phyloP scores from a whole-genome alignment of 2,888 invertebrate genomes.

The Pseudococcus jackbeardsleyi region DNA sequence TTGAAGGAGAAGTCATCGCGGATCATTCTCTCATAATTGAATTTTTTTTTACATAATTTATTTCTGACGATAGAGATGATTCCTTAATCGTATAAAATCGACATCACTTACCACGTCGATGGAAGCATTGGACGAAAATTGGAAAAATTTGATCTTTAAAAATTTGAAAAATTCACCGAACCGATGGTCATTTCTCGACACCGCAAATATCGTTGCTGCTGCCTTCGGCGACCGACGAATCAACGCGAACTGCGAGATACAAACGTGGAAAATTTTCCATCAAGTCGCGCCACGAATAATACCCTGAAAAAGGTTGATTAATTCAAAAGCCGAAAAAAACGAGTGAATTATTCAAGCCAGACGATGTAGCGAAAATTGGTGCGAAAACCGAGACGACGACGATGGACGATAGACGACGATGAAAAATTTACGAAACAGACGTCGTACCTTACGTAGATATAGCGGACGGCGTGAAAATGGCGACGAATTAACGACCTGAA shows the following conservation, averaged over 20 bases:
- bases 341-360: neutral
- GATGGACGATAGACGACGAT: neutral
- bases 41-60: no score
- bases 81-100: neutral
- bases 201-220: neutral
- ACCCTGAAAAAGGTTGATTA: neutral
- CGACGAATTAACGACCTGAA: neutral
- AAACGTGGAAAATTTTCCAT: neutral
- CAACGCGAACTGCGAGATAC: neutral
- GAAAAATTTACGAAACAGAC: slow-evolving; percentile 32
- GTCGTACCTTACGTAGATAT: neutral
- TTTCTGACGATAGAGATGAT: neutral
- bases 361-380: neutral
- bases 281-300: neutral
- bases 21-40: no score
- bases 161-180: neutral
- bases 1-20: no score
- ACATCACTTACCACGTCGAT: neutral
- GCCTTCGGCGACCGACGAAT: neutral
- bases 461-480: neutral
- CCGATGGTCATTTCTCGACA: neutral
- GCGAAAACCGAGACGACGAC: slow-evolving; percentile 7
- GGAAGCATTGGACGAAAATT: neutral
- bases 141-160: neutral
- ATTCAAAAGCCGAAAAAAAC: neutral